Base-by-base conservation (phyloP, 1,140 invertebrate genomes). In the Drosophila triauraria region DNA sequence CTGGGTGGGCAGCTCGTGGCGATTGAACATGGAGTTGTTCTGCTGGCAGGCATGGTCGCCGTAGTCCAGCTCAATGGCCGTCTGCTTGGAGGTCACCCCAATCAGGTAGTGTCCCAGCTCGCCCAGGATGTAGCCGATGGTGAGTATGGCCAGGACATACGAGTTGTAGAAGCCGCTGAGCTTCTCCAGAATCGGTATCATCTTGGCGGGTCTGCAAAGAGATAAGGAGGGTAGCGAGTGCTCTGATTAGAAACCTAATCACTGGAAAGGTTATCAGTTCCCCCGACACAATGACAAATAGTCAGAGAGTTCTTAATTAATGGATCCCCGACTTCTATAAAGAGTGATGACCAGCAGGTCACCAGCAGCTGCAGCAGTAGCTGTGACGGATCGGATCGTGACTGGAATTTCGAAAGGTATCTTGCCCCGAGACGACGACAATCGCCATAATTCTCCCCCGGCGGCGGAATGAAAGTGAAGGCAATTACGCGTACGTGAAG, bases 81-180 rank as follows among this genome's bases (percentile, higher is more conserved):
- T 97, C 64, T 96, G 96, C 92, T 97, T 97, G 50, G 96, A 97
- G 25, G 97, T 97, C 1, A 97, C 96, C 93, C 97, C 97, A 78
- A 98, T 97, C 59, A 98, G 93, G 93, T 97, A 98, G 93, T 98
- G 97, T 7, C 97, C 97, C 56, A 98, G 93, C 93, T 98, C 97
- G 23, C 96, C 97, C 2, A 97, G 93, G 12, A 97, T 95, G 91
- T 97, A 98, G 71, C 96, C 96, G 42, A 97, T 91, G 15, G 96
- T 96, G 42, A 98, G 94, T 48, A 98, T 93, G 4, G 94, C 96
- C 72, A 98, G 93, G 27, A 96, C 96, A 91, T 97, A 97, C 77
- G 95, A 94, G 78, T 95, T 96, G 93, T 97, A 97, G 60, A 96
- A 94, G 79, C 94, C 94, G 74, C 94, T 94, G 40, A 97, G 90